phyloP scores from a whole-genome alignment of 2,888 invertebrate genomes.

The Camptogramma bilineatum region DNA sequence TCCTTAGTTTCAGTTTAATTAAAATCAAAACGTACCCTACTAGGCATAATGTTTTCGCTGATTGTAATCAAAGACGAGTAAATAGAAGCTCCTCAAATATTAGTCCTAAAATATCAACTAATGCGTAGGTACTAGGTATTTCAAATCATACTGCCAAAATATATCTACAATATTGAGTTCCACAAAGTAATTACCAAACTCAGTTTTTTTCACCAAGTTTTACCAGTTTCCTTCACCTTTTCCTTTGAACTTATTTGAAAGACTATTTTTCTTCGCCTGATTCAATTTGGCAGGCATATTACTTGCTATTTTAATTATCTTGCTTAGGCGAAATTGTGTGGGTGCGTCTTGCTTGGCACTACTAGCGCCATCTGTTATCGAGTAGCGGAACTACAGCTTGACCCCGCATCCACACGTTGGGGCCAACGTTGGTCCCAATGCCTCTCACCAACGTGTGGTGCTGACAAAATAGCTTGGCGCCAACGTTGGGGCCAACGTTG shows the following conservation, averaged over 20 bases:
- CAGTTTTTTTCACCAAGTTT: not conserved
- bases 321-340: constrained; percentile 10
- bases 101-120: not conserved
- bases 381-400: constrained; percentile 57
- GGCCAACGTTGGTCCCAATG: no score
- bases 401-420: no score
- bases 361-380: constrained; percentile 68
- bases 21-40: not conserved
- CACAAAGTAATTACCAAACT: not conserved
- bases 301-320: constrained; percentile 24
- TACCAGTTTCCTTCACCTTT: constrained; percentile 7
- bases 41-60: not conserved
- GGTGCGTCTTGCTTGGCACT: constrained; percentile 21
- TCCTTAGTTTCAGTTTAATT: not conserved
- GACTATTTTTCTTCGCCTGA: constrained; percentile 24
- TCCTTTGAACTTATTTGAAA: constrained; percentile 26
- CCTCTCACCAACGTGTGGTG: no score
- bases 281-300: constrained; percentile 33
- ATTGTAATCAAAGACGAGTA: not conserved
- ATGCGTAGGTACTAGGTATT: not conserved
- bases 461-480: no score
- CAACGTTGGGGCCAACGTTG: no score
- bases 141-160: not conserved
- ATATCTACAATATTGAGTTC: not conserved
- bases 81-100: constrained; percentile 1